A percentile compares a stretch with the other conserved stretches of the same genome.
phyloP scores from a whole-genome alignment of 2,888 invertebrate species.

The Metalampra italica region DNA sequence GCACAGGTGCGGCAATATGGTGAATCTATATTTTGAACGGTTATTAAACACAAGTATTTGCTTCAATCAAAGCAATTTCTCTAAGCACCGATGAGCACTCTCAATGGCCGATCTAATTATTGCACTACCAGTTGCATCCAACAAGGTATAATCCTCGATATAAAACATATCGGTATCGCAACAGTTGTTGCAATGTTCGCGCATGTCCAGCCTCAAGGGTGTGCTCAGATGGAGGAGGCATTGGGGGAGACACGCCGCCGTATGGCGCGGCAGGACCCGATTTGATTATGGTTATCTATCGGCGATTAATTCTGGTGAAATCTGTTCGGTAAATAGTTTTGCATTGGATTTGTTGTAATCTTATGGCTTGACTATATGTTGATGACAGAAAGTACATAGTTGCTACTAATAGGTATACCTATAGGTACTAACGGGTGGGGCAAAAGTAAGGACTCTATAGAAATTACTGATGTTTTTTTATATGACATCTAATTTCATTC shows the following conservation, averaged over 20 bases:
- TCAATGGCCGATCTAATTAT: background rate
- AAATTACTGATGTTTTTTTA: no score
- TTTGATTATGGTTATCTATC: conserved; percentile 49
- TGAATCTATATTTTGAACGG: no score
- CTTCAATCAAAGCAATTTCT: no score
- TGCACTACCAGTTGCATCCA: conserved; percentile 20
- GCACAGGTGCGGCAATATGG: no score
- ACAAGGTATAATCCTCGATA: conserved; percentile 38
- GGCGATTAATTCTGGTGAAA: conserved; percentile 33
- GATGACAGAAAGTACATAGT: background rate
- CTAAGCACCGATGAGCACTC: background rate
- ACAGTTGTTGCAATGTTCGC: conserved; percentile 51
- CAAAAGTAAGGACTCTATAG: no score
- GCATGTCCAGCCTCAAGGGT: conserved; percentile 37
- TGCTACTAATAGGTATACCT: no score
- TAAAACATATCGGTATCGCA: conserved; percentile 51
- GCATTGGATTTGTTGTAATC: conserved; percentile 23
- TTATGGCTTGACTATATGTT: conserved; percentile 36
- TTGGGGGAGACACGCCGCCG: conserved; percentile 18
- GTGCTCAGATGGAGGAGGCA: conserved; percentile 34
- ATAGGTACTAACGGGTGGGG: no score
- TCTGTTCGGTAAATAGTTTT: conserved; percentile 26
- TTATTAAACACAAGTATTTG: no score
- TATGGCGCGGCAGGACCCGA: conserved; percentile 38
- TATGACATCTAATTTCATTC: no score